Evolutionary conservation across 2,888 invertebrate genomes (phyloP).

Genomic region (Poecilus cupreus): DNA sequence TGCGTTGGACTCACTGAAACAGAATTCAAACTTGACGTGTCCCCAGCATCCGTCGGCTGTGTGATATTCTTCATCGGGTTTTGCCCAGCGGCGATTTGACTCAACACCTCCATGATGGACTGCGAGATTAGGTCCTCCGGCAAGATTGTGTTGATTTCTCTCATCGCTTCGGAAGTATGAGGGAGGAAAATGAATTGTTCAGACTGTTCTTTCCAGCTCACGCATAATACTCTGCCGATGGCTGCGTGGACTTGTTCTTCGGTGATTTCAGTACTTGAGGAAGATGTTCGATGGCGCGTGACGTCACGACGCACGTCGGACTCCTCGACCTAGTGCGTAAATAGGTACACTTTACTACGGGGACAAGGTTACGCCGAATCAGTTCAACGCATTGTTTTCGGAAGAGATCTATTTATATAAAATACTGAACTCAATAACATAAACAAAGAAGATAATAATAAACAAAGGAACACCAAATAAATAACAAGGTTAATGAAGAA

Average conservation of each 20-base stretch:
- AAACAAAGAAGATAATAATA: conserved; percentile 5
- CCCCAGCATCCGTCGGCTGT: conserved; percentile 68
- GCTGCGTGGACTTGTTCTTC: conserved; percentile 80
- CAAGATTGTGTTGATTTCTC: conserved; percentile 74
- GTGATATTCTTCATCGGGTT: conserved; percentile 69
- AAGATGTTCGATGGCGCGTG: conserved; percentile 68
- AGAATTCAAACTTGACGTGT: conserved; percentile 70
- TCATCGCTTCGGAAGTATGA: conserved; percentile 70
- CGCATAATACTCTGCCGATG: conserved; percentile 82
- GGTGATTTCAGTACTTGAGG: conserved; percentile 76
- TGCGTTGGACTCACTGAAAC: conserved; percentile 71
- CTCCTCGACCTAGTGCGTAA: conserved; percentile 73
- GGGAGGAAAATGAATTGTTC: conserved; percentile 73
- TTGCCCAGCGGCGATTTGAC: conserved; percentile 69
- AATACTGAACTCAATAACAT: neutral
- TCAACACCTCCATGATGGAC: conserved; percentile 80
- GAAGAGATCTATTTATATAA: neutral
- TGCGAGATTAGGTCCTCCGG: conserved; percentile 78
- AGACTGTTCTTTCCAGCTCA: conserved; percentile 78
- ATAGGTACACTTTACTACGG: neutral
- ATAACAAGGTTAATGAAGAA: neutral
- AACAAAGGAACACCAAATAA: neutral
- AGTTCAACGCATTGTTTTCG: neutral
- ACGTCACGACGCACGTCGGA: conserved; percentile 74
- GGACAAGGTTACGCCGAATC: neutral